Conservation (phyloP, 2,888 invertebrate species). For the Fabriciana adippe region DNA sequence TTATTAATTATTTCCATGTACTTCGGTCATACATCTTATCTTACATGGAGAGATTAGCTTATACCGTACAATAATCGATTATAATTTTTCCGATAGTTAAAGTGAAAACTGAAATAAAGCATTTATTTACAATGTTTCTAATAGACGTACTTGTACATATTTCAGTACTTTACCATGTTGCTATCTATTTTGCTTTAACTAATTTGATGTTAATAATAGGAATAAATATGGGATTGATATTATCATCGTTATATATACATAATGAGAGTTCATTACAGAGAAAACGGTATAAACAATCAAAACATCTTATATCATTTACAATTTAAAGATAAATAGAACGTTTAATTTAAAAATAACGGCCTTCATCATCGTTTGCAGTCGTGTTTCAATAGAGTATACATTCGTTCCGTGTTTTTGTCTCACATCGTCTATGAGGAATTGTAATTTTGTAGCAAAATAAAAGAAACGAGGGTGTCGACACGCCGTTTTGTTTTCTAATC, state of each 20-base stretch:
- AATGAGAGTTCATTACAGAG: neutral
- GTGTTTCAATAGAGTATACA: conserved; percentile 59
- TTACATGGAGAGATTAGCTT: neutral
- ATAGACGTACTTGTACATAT: too few relatives aligned
- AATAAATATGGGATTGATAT: too few relatives aligned
- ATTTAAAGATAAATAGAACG: conserved; percentile 51
- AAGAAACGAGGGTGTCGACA: conserved; percentile 79
- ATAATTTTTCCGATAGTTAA: neutral
- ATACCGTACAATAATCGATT: neutral
- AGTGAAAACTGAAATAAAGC: too few relatives aligned
- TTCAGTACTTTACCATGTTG: neutral
- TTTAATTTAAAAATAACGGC: conserved; percentile 71
- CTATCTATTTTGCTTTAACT: too few relatives aligned
- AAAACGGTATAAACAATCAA: conserved; percentile 27
- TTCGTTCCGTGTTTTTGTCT: conserved; percentile 72
- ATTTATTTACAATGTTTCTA: neutral
- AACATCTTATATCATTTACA: conserved; percentile 44
- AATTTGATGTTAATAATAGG: too few relatives aligned
- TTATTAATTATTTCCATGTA: too few relatives aligned
- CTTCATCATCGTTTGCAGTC: conserved; percentile 64
- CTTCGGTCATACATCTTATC: too few relatives aligned
- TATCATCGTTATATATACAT: too few relatives aligned
- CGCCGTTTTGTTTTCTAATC: conserved; percentile 74
- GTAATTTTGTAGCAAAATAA: conserved; percentile 68
- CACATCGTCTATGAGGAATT: conserved; percentile 62